Conservation (phyloP, 2,888 invertebrate genomes). For the Andrena praecox region DNA sequence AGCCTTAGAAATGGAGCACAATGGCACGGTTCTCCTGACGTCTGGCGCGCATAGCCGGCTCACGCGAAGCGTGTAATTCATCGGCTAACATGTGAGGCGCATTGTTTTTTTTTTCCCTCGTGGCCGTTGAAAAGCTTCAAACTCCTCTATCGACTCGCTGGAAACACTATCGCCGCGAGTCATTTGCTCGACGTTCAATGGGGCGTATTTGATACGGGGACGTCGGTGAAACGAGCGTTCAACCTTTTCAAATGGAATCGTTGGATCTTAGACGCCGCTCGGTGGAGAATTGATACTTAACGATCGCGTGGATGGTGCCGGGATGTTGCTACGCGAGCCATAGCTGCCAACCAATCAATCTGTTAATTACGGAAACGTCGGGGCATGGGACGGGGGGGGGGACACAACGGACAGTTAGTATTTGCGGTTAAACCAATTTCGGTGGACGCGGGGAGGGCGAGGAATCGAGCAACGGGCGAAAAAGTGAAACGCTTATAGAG, state of each 20-base stretch:
- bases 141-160: background rate
- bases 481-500: conserved; percentile 22
- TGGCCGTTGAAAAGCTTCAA: background rate
- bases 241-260: background rate
- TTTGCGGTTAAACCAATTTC: conserved; percentile 33
- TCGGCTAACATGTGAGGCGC: conserved; percentile 20
- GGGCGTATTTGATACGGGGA: background rate
- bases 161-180: background rate
- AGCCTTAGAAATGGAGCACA: conserved; percentile 64
- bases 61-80: conserved; percentile 35
- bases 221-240: background rate
- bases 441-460: conserved; percentile 27
- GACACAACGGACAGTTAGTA: conserved; percentile 2
- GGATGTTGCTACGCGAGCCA: background rate
- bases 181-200: conserved; percentile 10
- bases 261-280: background rate
- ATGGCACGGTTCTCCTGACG: conserved; percentile 58
- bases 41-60: conserved; percentile 41
- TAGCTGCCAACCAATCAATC: background rate
- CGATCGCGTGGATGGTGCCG: background rate
- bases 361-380: conserved; percentile 22
- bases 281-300: background rate
- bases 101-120: conserved; percentile 30
- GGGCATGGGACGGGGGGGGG: background rate
- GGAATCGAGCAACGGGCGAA: conserved; percentile 8